These are phyloP conservation scores for Thalassaphorura encarpata DNA, from an alignment of 1,140 invertebrate genomes.

Conservation along the genomic window DNA sequence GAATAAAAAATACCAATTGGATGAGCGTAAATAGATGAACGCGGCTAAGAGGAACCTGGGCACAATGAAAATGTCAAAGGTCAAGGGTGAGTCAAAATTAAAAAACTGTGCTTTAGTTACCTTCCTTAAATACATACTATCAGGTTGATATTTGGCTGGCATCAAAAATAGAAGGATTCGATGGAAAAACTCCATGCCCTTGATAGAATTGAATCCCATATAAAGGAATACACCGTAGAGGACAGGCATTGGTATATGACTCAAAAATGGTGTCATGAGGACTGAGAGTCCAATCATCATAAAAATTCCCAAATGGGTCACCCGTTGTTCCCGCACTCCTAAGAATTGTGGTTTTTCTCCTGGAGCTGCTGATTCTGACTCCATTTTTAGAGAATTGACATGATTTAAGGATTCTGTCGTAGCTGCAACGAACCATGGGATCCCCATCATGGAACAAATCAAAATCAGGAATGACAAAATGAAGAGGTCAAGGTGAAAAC, in stretches of 20 bases:
- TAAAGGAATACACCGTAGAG: conserved; percentile 56
- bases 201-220: conserved; percentile 53
- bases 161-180: conserved; percentile 50
- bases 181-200: conserved; percentile 47
- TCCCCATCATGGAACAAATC: conserved; percentile 39
- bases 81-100: no score
- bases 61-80: no score
- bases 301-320: conserved; percentile 39
- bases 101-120: neutral
- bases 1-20: conserved; percentile 45
- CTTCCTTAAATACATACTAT: neutral
- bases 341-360: conserved; percentile 39
- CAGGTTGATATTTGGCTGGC: conserved; percentile 47
- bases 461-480: conserved; percentile 37
- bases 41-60: conserved; percentile 43
- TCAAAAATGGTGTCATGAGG: conserved; percentile 37
- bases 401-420: conserved; percentile 39
- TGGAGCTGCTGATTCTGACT: conserved; percentile 36
- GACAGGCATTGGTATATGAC: conserved; percentile 46
- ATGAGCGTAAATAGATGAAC: conserved; percentile 52
- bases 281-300: conserved; percentile 38
- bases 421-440: conserved; percentile 43
- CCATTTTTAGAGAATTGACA: conserved; percentile 37
- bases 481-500: conserved; percentile 42
- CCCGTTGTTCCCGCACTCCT: conserved; percentile 40